These are phyloP conservation scores for Arrhopalites spinosus DNA, from an alignment of 2,888 invertebrate genomes.

Conservation along the genomic window DNA sequence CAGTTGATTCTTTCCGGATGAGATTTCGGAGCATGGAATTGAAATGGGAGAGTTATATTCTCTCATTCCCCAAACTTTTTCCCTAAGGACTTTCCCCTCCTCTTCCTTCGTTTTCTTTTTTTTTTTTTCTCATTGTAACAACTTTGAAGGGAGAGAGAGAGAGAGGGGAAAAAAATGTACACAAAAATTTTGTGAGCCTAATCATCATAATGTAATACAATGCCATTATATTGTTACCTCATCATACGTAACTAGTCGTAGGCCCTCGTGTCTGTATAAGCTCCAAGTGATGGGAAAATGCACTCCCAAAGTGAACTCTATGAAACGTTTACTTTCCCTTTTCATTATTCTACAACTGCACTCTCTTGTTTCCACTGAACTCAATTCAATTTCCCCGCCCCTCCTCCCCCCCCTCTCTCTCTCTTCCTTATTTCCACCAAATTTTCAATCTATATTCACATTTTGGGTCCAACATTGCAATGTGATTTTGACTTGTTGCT, in stretches of 20 bases:
- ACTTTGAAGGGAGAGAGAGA: neutral
- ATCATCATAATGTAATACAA: too few relatives aligned
- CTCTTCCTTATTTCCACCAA: neutral
- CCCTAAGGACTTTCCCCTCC: too few relatives aligned
- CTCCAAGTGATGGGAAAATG: too few relatives aligned
- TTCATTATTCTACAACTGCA: neutral
- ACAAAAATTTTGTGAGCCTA: neutral
- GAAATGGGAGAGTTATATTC: neutral
- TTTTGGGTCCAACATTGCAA: too few relatives aligned
- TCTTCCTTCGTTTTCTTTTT: too few relatives aligned
- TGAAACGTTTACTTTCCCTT: neutral
- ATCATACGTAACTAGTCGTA: too few relatives aligned
- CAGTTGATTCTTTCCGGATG: conserved; percentile 5
- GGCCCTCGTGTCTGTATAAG: too few relatives aligned
- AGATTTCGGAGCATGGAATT: conserved; percentile 9
- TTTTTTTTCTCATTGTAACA: too few relatives aligned
- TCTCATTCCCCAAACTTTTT: too few relatives aligned
- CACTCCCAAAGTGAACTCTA: neutral
- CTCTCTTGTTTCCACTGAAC: neutral
- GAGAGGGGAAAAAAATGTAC: neutral
- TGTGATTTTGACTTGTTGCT: too few relatives aligned
- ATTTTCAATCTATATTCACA: neutral
- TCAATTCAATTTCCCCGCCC: neutral
- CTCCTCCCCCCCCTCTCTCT: neutral
- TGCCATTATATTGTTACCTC: too few relatives aligned